A percentile compares a stretch with the other conserved stretches of the same genome.
phyloP scores from a whole-genome alignment of 2,113 vertebrate genomes.

The mouse (Mus musculus) region GRCm39 chrX:138597001-138597500 shows the following conservation, averaged over 20 bases:
- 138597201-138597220: slow-evolving; percentile 62
- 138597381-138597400: slow-evolving; percentile 36
- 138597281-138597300: slow-evolving; percentile 61
- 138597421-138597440: background rate
- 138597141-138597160: slow-evolving; percentile 54
- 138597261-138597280: slow-evolving; percentile 62
- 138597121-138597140: slow-evolving; percentile 36
- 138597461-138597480: slow-evolving; percentile 39
- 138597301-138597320: slow-evolving; percentile 59
- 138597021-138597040: slow-evolving; percentile 17
- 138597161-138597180: slow-evolving; percentile 39
- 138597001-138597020: slow-evolving; percentile 54
- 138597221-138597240: slow-evolving; percentile 62
- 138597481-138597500: slow-evolving; percentile 22
- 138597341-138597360: slow-evolving; percentile 60
- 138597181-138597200: slow-evolving; percentile 63
- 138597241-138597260: slow-evolving; percentile 58
- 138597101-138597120: slow-evolving; percentile 28
- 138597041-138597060: slow-evolving; percentile 12
- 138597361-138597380: slow-evolving; percentile 17
- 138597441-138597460: background rate
- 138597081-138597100: slow-evolving; percentile 1
- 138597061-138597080: slow-evolving; percentile 19
- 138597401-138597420: slow-evolving; percentile 2
- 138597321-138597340: slow-evolving; percentile 70